These are phyloP conservation scores for Goniozus legneri DNA, from an alignment of 1,140 invertebrate genomes.

Conservation along the genomic window DNA sequence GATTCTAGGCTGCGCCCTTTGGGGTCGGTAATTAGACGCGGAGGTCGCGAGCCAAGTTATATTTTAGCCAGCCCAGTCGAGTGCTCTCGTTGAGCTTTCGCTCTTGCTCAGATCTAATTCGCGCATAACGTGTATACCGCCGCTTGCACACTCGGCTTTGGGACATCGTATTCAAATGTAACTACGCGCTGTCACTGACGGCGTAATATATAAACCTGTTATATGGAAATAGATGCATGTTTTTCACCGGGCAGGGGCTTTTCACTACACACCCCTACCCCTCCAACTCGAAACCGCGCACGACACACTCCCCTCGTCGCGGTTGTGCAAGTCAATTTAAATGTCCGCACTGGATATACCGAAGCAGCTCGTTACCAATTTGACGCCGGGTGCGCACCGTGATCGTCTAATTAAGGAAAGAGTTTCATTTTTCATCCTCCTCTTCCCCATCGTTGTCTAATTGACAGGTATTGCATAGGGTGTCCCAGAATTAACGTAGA, in stretches of 20 bases:
- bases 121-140: constrained; percentile 25
- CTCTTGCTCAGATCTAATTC: constrained; percentile 33
- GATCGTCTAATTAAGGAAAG: background rate
- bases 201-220: constrained; percentile 54
- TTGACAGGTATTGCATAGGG: too few relatives aligned
- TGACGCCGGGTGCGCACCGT: constrained; percentile 16
- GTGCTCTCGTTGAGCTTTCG: constrained; percentile 11
- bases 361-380: constrained; percentile 36
- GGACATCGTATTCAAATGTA: constrained; percentile 55
- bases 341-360: constrained; percentile 38
- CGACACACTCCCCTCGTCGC: constrained; percentile 19
- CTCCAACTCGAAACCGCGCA: too few relatives aligned
- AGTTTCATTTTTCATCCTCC: background rate
- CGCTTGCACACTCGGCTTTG: constrained; percentile 33
- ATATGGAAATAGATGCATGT: constrained; percentile 55
- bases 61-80: constrained; percentile 17
- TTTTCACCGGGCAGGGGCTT: constrained; percentile 51
- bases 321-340: constrained; percentile 52
- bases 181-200: constrained; percentile 50
- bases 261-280: too few relatives aligned
- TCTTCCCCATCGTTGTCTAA: background rate
- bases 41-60: constrained; percentile 22
- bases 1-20: too few relatives aligned
- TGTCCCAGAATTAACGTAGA: too few relatives aligned
- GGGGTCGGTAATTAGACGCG: constrained; percentile 18